Evolutionary conservation across 92 coral and sea anemone species (phyloP), one percentile per base, ranked within the genome.

Genomic region (Zoanthus gigantus): DNA sequence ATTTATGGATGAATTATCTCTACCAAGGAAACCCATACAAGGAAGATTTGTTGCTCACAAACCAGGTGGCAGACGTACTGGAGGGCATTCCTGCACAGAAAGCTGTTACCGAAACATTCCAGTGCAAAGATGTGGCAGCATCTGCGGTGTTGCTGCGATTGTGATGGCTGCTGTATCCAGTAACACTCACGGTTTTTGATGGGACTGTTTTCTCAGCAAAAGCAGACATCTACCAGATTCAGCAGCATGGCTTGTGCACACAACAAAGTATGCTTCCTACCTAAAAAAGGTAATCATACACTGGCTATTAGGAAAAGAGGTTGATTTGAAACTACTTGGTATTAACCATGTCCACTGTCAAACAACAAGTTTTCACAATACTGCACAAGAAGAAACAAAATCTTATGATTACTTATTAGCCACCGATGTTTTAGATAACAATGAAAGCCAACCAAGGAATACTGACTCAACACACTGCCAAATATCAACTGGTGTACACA

Each of bases 241-340:
- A 54, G 71, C 83, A 69, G 77, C 78, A 23, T 91, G 91, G 91
- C 53, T 87, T 69, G 14, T 29, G 57, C 87, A 82, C 82, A 91
- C 93, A 9, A 91, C 93, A 77, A 18, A 14, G 28, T 74, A 91
- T 77, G 72, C 93, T 14, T 54, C 53, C 65, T 91, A 87, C 84
- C 67, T 88, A 76, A 57, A 91, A 88, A 46, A 72, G 63, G 93
- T 88, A n/a, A 78, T 91, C 14, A 91, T 91, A 42, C 77, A 77
- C 72, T 91, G 93, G 91, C 29, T 83, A 14, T 53, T 69, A 65
- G 80, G 81, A 37, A 88, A 83, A 77, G 88, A 82, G 30, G 42
- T 91, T n/a, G 91, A 91, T 77, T 71, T 91, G 31, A 29, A 76
- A 23, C 47, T 88, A 32, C 78, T 91, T 69, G 93, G 89, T 50